Conservation (phyloP, 2,888 invertebrate genomes). For the Nymphalis c-album region DNA sequence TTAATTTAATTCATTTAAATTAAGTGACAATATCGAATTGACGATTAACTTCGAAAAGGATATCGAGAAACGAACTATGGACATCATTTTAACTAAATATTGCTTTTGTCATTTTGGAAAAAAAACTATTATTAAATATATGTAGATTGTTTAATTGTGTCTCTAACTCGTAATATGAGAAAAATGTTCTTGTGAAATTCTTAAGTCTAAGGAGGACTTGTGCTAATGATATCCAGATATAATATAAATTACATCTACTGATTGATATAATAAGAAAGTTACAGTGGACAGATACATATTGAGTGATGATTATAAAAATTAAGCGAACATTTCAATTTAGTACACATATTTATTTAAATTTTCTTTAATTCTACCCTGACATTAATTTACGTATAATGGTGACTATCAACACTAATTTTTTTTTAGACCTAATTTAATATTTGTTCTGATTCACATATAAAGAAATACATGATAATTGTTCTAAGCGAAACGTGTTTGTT, state of each 20-base stretch:
- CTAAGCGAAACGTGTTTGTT: conserved; percentile 16
- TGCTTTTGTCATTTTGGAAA: conserved; percentile 3
- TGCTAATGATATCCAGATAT: conserved; percentile 71
- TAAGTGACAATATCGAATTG: conserved; percentile 11
- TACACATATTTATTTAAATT: conserved; percentile 63
- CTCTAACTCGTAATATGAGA: conserved; percentile 8
- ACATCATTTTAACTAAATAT: conserved; percentile 6
- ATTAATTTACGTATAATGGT: conserved; percentile 94
- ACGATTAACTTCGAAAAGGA: conserved; percentile 3
- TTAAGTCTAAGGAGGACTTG: conserved; percentile 57
- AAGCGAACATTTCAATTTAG: conserved; percentile 68
- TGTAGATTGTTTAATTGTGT: background rate
- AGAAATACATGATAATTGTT: conserved; percentile 42
- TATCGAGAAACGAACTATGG: conserved; percentile 5
- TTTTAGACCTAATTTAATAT: conserved; percentile 59
- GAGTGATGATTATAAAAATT: conserved; percentile 69
- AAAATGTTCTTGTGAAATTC: conserved; percentile 27
- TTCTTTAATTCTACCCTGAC: conserved; percentile 86
- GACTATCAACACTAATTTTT: conserved; percentile 79
- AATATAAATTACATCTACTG: conserved; percentile 53
- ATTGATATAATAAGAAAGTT: conserved; percentile 50
- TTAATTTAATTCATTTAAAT: conserved; percentile 8
- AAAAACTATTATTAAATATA: background rate
- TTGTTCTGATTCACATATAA: conserved; percentile 74
- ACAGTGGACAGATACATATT: conserved; percentile 72